Base-by-base conservation (phyloP, 2,113 vertebrate species). In the Phylloscopus trochiloides region DNA sequence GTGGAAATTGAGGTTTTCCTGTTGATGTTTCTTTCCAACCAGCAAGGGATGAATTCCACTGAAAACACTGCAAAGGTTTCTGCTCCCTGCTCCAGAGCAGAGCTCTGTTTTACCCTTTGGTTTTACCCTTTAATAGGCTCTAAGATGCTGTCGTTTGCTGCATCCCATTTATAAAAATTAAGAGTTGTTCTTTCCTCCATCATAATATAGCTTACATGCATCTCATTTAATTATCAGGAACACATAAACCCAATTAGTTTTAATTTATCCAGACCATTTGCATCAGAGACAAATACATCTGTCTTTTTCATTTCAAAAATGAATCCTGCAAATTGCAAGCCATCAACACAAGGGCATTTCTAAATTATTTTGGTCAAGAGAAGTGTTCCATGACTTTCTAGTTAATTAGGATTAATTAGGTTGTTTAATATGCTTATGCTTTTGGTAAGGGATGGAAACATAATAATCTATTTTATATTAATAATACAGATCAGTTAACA, bases 301-400 rank as follows among this genome's bases (percentile, higher is more conserved):
- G 36, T 75, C 51, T 86, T 36, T 81, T 90, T 57, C 22, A 36
- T 94, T 72, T 94, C 78, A 86, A 90, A 90, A 90, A 88, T 91
- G 75, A 86, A 42, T 86, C 81, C 71, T 88, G 78, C 58, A 42
- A 83, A 86, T 95, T 95, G 94, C 72, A 61, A 87, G 67, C 59
- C 59, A 85, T 63, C 89, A 95, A 38, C 91, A 91, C 91, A 88
- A 94, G 95, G 92, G 55, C 57, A 80, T 97, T 95, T 94, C 95
- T 79, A 92, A 97, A 95, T 95, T 82, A 87, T 90, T 92, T n/a
- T 92, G 83, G 76, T 81, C 2, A 63, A 76, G 88, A 92, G 83
- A 94, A 90, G 77, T 67, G 86, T 96, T 78, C 52, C 7, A 6
- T 96, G 94, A 95, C 94, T 95, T 94, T 87, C 79, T 92, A 63